Percentiles rank a stretch among this genome's conserved stretches.
phyloP scores from a whole-genome alignment of 2,888 invertebrate species.

The Drepanosiphum platanoidis region DNA sequence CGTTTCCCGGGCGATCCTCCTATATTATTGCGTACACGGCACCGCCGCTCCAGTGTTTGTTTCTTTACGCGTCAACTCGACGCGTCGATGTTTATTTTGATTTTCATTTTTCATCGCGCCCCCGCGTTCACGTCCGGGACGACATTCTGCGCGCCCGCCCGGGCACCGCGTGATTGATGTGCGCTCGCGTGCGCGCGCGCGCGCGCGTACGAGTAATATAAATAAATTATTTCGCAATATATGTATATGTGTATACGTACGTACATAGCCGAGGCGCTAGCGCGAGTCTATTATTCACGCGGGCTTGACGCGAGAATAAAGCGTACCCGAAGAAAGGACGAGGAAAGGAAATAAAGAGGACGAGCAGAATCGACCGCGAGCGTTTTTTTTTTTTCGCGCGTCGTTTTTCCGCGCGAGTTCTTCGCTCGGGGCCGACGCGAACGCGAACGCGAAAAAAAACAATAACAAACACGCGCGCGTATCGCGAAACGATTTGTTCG shows the following conservation, averaged over 20 bases:
- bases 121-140: neutral
- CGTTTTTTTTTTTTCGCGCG: neutral
- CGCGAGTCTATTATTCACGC: conserved; percentile 11
- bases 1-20: neutral
- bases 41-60: neutral
- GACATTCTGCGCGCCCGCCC: neutral
- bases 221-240: conserved; percentile 14
- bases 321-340: neutral
- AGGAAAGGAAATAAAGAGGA: too few species aligned
- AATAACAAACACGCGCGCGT: too few species aligned
- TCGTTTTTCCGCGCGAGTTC: neutral
- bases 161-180: conserved; percentile 37
- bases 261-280: neutral
- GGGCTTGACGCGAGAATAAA: neutral
- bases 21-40: neutral
- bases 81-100: conserved; percentile 37
- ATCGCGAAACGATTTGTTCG: neutral
- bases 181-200: too few species aligned
- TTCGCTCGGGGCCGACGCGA: too few species aligned
- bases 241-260: too few species aligned
- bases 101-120: conserved; percentile 35
- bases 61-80: neutral
- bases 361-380: neutral
- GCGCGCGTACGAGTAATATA: neutral
- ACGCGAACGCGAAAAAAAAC: too few species aligned